Conservation (phyloP, 2,888 invertebrate species). For the Drepanosiphum platanoidis region DNA sequence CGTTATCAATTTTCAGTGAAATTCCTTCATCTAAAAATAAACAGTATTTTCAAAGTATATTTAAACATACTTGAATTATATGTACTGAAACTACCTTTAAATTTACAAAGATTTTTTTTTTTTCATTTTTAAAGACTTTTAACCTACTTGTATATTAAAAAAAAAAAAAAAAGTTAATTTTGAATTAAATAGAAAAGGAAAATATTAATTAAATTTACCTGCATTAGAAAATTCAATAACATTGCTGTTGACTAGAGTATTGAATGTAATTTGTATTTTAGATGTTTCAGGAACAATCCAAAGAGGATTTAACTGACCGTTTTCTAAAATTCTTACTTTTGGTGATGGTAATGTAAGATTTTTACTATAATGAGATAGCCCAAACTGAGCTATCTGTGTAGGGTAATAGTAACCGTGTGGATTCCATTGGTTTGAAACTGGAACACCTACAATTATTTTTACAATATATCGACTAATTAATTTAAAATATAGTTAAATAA, state of each 20-base stretch:
- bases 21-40: conserved; percentile 71
- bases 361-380: conserved; percentile 96
- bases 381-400: conserved; percentile 98
- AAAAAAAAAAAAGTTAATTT: no score
- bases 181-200: no score
- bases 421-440: conserved; percentile 97
- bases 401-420: conserved; percentile 96
- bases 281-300: conserved; percentile 78
- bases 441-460: conserved; percentile 73
- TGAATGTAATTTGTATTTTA: conserved; percentile 55
- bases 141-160: no score
- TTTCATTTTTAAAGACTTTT: no score
- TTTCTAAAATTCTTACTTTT: conserved; percentile 77
- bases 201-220: conserved; percentile 56
- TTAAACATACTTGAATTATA: no score
- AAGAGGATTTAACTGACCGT: conserved; percentile 76
- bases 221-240: conserved; percentile 63
- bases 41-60: conserved; percentile 41
- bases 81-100: no score
- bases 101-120: no score
- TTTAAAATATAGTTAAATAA: conserved; percentile 15
- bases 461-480: no score
- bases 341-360: conserved; percentile 88
- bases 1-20: conserved; percentile 77
- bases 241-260: conserved; percentile 42